These are phyloP conservation scores for Siniperca obscura DNA, from an alignment of 2,797 vertebrate species.

Conservation along the genomic window DNA sequence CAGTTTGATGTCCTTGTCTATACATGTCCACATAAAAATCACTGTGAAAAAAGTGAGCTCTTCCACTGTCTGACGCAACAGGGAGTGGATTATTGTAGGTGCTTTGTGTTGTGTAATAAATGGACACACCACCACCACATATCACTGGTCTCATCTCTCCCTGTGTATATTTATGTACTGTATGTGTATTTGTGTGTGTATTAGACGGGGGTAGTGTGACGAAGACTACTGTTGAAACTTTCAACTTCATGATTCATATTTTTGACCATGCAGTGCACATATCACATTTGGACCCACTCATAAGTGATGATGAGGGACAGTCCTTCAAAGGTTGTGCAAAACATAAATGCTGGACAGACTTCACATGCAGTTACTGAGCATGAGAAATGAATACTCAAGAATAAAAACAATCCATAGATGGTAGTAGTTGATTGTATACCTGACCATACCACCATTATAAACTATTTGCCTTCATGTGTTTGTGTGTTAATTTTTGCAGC, in stretches of 20 bases:
- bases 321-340: not conserved
- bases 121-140: conserved; percentile 82
- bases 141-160: conserved; percentile 76
- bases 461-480: not conserved
- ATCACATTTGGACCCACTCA: conserved; percentile 1
- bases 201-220: not conserved
- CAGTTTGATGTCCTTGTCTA: conserved; percentile 85
- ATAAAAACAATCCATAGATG: not conserved
- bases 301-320: not conserved
- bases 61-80: conserved; percentile 79
- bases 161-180: conserved; percentile 61
- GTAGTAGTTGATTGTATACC: not conserved
- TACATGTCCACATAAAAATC: conserved; percentile 85
- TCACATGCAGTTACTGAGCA: not conserved
- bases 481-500: not conserved
- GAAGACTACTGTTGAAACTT: conserved; percentile 7
- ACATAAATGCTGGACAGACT: not conserved
- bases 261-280: not conserved
- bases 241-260: not conserved
- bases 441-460: not conserved
- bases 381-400: not conserved
- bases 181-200: conserved; percentile 12
- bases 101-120: conserved; percentile 90
- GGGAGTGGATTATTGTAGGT: conserved; percentile 85
- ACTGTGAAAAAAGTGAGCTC: conserved; percentile 87